A percentile compares a stretch with the other conserved stretches of the same genome.
Conservation (phyloP, 1,140 invertebrate species). For the Ceratina japonica region DNA sequence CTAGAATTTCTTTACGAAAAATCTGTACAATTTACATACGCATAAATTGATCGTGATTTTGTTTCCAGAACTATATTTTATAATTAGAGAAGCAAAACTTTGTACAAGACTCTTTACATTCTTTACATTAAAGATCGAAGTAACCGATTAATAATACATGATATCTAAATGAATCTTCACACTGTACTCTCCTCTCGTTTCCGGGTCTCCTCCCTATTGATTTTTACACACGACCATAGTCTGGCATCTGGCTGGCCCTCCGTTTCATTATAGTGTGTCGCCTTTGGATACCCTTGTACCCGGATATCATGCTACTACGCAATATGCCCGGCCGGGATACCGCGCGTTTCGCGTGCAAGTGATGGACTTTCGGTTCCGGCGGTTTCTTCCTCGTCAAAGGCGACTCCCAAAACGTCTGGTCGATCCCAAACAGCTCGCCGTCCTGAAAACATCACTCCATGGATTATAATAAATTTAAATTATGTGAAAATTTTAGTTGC, state of each 20-base stretch:
- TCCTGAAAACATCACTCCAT: conserved; percentile 6
- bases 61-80: too few species aligned
- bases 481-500: too few species aligned
- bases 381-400: conserved; percentile 18
- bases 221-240: background rate
- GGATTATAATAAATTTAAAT: background rate
- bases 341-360: conserved; percentile 36
- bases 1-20: too few species aligned
- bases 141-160: background rate
- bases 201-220: background rate
- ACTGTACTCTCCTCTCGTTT: conserved; percentile 1
- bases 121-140: background rate
- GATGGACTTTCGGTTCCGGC: background rate
- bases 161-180: background rate
- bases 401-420: conserved; percentile 38
- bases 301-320: conserved; percentile 47
- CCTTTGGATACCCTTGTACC: background rate
- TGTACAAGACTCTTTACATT: background rate
- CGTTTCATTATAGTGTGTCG: background rate
- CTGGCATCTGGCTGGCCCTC: background rate
- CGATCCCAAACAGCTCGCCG: conserved; percentile 38
- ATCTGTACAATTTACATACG: too few species aligned
- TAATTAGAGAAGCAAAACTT: background rate
- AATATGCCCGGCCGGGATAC: background rate
- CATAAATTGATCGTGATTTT: too few species aligned